Conservation (phyloP, 53 echinoderm and acorn worm species). For the Holothuria leucospilota region DNA sequence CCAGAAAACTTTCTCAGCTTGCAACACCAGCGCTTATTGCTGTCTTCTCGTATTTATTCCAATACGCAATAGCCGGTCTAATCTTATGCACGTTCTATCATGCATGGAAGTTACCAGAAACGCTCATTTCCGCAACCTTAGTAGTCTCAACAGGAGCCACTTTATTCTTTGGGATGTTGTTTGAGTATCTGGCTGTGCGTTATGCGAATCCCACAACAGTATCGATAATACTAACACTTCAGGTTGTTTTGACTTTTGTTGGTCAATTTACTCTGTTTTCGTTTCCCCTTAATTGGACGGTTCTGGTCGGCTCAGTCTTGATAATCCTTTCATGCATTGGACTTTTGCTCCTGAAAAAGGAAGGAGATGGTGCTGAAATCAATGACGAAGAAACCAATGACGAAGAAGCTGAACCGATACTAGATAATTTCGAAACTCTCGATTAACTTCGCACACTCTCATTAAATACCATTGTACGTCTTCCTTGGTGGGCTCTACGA, state of each 20-base stretch:
- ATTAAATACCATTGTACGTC: too few species aligned
- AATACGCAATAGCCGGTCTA: background rate
- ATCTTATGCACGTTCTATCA: background rate
- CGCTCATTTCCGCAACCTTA: background rate
- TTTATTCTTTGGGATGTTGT: background rate
- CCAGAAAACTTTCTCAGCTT: background rate
- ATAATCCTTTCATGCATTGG: background rate
- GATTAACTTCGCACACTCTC: too few species aligned
- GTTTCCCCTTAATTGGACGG: background rate
- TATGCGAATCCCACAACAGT: slow-evolving; percentile 8
- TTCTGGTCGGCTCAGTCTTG: background rate
- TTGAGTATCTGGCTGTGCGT: background rate
- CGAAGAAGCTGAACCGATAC: too few species aligned
- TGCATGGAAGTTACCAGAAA: background rate
- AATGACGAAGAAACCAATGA: too few species aligned
- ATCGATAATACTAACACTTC: slow-evolving; percentile 1
- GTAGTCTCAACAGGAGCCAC: background rate
- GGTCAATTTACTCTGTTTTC: background rate
- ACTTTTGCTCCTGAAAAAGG: background rate
- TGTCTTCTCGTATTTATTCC: background rate
- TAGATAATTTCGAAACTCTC: too few species aligned
- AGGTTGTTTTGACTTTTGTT: background rate
- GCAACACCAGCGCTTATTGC: background rate
- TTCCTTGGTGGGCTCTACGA: too few species aligned
- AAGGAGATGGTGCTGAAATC: background rate